A percentile compares a stretch with the other conserved stretches of the same genome.
Conservation (phyloP, 1,140 invertebrate genomes). For the Bombyx mandarina region DNA sequence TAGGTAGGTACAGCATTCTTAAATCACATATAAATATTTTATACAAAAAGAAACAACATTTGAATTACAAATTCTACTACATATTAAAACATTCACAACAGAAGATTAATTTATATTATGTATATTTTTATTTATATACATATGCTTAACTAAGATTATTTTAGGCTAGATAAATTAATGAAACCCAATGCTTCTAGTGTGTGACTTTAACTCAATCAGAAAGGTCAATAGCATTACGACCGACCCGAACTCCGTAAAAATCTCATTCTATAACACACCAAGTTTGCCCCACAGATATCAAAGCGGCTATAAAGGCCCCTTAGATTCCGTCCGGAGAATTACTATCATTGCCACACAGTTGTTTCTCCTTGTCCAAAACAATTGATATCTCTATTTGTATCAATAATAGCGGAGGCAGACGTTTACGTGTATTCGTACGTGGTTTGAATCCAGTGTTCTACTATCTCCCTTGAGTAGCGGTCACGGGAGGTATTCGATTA, state of each 20-base stretch:
- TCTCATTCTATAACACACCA: conserved; percentile 23
- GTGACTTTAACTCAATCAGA: conserved; percentile 10
- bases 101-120: background rate
- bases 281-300: conserved; percentile 27
- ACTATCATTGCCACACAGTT: conserved; percentile 44
- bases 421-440: conserved; percentile 62
- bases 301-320: conserved; percentile 28
- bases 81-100: background rate
- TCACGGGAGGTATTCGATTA: conserved; percentile 27
- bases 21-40: too few relatives aligned
- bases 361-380: conserved; percentile 60
- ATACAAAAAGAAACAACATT: too few relatives aligned
- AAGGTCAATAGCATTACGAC: conserved; percentile 26
- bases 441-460: conserved; percentile 40
- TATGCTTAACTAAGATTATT: conserved; percentile 7
- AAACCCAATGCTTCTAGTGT: conserved; percentile 9
- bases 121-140: background rate
- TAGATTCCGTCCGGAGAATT: conserved; percentile 34
- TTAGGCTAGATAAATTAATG: conserved; percentile 7
- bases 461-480: conserved; percentile 17
- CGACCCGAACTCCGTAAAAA: conserved; percentile 24
- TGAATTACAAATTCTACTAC: background rate
- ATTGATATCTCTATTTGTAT: conserved; percentile 70
- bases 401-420: conserved; percentile 61
- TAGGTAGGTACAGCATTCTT: too few relatives aligned